Evolutionary conservation across 1,140 invertebrate genomes (phyloP), one percentile per base, ranked within the genome.

Genomic region (Littorina saxatilis): DNA sequence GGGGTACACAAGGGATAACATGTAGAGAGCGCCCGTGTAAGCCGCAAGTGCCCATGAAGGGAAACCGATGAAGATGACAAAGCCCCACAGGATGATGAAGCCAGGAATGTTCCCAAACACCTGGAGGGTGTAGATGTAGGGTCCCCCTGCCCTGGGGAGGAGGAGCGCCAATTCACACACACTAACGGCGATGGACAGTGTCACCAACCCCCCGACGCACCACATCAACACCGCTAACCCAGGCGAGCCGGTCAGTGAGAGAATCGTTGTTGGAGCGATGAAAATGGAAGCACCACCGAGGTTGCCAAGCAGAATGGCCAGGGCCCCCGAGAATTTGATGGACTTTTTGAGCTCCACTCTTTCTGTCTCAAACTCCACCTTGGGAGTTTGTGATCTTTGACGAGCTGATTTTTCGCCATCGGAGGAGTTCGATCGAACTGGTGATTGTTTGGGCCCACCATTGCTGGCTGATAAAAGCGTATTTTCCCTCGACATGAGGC

Each of bases 101-200:
- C 97, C 96, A 0, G 96, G 96, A 32, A 99, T 91, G 1, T 96
- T 94, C 0, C 29, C 98, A 97, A 93, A 99, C 0, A 97, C 96
- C 88, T 97, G 95, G 68, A 95, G 95, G 47, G 99, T 97, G 89
- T 99, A 99, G 0, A 97, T 97, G 91, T 99, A 99, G 93, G 99
- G 98, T 4, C 98, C 98, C 15, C 98, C 98, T 29, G 97, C 98
- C 91, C 97, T 97, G 3, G 96, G 96, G 83, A 99, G 98, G 27
- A 95, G 94, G 92, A 96, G 94, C 94, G 98, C 98, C 68, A 99
- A 93, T 94, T 99, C 98, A 0, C 98, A 97, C 91, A 99, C 99
- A 91, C 98, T 99, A 0, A 99, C 93, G 0, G 97, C 97, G 29
- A 88, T 72, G 11, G 79, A 80, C 29, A 83, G 72, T 43, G 87